Percentiles rank a stretch among this genome's conserved stretches.
These are phyloP conservation scores for Osmerus eperlanus DNA, from an alignment of 2,113 vertebrate genomes.

Conservation along the genomic window DNA sequence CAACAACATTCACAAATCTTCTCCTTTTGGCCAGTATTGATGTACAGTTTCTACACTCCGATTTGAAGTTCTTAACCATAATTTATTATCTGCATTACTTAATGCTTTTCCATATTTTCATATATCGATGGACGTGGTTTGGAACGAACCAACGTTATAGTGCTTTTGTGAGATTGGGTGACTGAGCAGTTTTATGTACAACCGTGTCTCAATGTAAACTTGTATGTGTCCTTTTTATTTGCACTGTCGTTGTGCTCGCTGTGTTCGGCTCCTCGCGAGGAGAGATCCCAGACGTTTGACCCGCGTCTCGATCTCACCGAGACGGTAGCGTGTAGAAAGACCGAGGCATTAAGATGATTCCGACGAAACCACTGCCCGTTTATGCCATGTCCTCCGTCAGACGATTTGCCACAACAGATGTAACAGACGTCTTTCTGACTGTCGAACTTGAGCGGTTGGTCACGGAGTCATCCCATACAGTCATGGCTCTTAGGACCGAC, in stretches of 20 bases:
- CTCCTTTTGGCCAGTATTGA: constrained; percentile 70
- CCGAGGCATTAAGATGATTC: too few species aligned
- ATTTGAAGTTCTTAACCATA: constrained; percentile 36
- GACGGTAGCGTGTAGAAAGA: too few species aligned
- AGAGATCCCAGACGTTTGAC: neutral
- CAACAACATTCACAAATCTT: constrained; percentile 32
- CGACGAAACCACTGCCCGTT: constrained; percentile 38
- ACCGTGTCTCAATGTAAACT: constrained; percentile 34
- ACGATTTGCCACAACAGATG: neutral
- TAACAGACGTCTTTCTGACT: neutral
- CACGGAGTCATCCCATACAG: neutral
- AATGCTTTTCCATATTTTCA: constrained; percentile 29
- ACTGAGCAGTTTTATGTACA: constrained; percentile 5
- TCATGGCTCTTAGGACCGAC: constrained; percentile 15
- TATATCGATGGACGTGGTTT: constrained; percentile 26
- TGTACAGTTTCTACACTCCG: constrained; percentile 62
- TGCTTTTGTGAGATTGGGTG: constrained; percentile 20
- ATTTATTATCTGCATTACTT: constrained; percentile 36
- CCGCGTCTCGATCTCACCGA: too few species aligned
- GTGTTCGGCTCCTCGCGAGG: constrained; percentile 66
- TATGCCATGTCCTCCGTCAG: constrained; percentile 30
- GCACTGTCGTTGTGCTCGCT: constrained; percentile 67
- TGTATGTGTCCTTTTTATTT: constrained; percentile 52
- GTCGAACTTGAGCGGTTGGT: too few species aligned
- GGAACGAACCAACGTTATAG: neutral